Percentiles rank a stretch among this genome's conserved stretches.
Conservation (phyloP, 2,797 vertebrate species). For the Cynopterus sphinx region DNA sequence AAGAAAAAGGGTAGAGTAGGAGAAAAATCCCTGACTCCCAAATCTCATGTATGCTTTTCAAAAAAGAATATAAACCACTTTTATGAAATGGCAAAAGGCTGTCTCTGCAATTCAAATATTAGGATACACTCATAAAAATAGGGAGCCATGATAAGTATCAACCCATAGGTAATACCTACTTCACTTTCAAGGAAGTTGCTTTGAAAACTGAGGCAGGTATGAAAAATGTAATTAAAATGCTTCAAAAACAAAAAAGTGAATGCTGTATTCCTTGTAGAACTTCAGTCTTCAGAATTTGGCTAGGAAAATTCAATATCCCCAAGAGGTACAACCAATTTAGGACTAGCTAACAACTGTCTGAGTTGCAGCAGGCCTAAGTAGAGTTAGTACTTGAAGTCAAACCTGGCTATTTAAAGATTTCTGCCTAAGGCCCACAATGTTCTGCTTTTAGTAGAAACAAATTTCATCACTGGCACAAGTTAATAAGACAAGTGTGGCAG, state of each 20-base stretch:
- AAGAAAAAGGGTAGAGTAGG: neutral
- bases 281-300: conserved; percentile 31
- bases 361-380: neutral
- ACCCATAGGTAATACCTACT: neutral
- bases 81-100: neutral
- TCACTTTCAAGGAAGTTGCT: conserved; percentile 1
- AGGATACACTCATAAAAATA: neutral
- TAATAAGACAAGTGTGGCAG: neutral
- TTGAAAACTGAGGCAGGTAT: conserved; percentile 22
- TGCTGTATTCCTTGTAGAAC: neutral
- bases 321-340: conserved; percentile 52
- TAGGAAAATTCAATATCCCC: conserved; percentile 44
- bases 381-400: conserved; percentile 34
- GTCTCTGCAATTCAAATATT: neutral
- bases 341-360: neutral
- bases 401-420: conserved; percentile 51
- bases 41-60: conserved; percentile 12
- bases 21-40: neutral
- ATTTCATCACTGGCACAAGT: conserved; percentile 45
- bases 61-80: conserved; percentile 29
- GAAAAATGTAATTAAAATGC: conserved; percentile 12
- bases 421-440: conserved; percentile 10
- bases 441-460: conserved; percentile 32
- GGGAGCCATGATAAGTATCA: neutral
- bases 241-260: conserved; percentile 42